Conservation (phyloP, 2,888 invertebrate genomes). For the Callimorpha dominula region DNA sequence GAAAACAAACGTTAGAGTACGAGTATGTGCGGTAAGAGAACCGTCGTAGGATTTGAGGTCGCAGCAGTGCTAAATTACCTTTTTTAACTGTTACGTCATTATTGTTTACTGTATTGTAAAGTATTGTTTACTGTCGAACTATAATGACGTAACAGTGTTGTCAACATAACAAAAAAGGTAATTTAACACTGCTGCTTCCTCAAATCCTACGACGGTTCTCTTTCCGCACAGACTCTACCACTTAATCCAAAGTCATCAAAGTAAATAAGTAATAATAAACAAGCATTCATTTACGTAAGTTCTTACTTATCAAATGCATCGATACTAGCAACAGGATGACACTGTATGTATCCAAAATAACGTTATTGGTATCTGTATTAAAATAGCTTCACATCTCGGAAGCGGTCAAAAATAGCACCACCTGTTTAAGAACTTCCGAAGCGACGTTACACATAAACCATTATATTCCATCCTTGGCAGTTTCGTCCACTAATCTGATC, state of each 20-base stretch:
- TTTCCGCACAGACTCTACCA: neutral
- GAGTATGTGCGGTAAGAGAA: too few species aligned
- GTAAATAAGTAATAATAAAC: neutral
- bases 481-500: constrained; percentile 13
- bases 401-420: constrained; percentile 36
- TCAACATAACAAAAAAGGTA: too few species aligned
- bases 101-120: too few species aligned
- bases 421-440: constrained; percentile 51
- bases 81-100: too few species aligned
- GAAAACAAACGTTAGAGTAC: too few species aligned
- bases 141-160: too few species aligned
- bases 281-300: neutral
- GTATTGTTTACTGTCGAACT: too few species aligned
- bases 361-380: constrained; percentile 24
- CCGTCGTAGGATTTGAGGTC: too few species aligned
- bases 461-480: constrained; percentile 31
- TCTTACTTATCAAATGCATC: neutral
- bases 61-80: too few species aligned
- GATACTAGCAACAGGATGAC: constrained; percentile 13
- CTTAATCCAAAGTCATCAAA: neutral
- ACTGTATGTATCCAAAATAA: constrained; percentile 22
- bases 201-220: too few species aligned
- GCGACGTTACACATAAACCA: constrained; percentile 25
- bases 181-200: too few species aligned
- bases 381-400: constrained; percentile 31